Base-by-base conservation (phyloP, 1,140 invertebrate species). In the Drosophila cardini region DNA sequence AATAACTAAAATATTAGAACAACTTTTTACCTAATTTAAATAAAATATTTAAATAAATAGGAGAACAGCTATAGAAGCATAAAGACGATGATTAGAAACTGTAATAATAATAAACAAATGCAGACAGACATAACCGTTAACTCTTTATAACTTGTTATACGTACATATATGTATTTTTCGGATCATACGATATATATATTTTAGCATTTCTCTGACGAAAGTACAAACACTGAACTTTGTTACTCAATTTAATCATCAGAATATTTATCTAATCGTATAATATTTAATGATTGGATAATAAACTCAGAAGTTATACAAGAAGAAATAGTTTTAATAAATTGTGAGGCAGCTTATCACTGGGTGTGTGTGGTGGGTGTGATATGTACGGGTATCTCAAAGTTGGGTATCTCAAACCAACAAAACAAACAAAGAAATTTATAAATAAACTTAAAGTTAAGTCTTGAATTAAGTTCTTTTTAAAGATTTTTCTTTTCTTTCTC, bases 341-440 rank as follows among this genome's bases (percentile, higher is more conserved):
- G 32, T 36, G 50, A 34, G 13, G 50, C 32, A 38, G 16, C 16
- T 36, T 18, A 55, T 18, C n/a, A 13, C 15, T 11, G 30, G 2
- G 9, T 10, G 50, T 53, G 10, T 10, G 50, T 53, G 10, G n/a
- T 11, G 30, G 2, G 9, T 10, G 50, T 53, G 10, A 43, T 26
- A 26, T 3, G 21, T 26, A 26, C 21, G 42, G 15, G 42, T 43
- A 43, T 43, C 42, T 43, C 42, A n/a, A 2, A 43, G 42, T 43
- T 13, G 21, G 21, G 4, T n/a, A 43, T 4, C n/a, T 43, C 15
- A 6, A 15, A 43, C 9, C 6, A 45, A 60, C 13, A 30, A 8
- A 32, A 53, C 61, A 40, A 50, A 63, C 61, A 50, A 50, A 63
- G 61, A 38, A 34, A 9, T n/a, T 50, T 40, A 40, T 53, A 63